These are phyloP conservation scores for Malurus splendens DNA, from an alignment of 2,797 vertebrate species.

Conservation along the genomic window DNA sequence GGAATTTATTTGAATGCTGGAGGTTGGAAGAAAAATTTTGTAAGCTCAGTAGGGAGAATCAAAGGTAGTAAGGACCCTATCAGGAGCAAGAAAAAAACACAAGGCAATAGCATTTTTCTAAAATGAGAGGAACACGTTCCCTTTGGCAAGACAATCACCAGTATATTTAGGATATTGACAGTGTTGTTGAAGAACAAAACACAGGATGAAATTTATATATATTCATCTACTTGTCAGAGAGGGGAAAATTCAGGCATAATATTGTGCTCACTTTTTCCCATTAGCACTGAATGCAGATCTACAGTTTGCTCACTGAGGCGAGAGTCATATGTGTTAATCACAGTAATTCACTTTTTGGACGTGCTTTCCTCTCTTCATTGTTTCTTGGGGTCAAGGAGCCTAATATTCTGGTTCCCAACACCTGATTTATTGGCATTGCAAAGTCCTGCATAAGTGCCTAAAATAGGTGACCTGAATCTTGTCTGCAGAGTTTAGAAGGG, in stretches of 20 bases:
- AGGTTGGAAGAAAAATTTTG: not conserved
- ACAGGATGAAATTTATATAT: not conserved
- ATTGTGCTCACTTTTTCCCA: not conserved
- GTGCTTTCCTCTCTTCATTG: not conserved
- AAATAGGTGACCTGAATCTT: conserved; percentile 45
- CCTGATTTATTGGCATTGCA: not conserved
- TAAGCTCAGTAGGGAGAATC: not conserved
- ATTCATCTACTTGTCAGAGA: not conserved
- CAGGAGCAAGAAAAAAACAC: not conserved
- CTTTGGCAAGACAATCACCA: not conserved
- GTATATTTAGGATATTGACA: not conserved
- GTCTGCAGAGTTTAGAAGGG: conserved; percentile 42
- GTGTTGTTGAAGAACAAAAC: not conserved
- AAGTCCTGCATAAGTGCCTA: not conserved
- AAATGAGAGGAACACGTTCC: not conserved
- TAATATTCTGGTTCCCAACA: not conserved
- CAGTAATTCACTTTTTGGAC: not conserved
- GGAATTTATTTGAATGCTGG: not conserved
- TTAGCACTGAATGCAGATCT: not conserved
- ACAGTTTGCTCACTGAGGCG: not conserved
- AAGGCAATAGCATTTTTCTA: not conserved
- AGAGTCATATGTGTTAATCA: not conserved
- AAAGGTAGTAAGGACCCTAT: not conserved
- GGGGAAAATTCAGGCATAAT: not conserved
- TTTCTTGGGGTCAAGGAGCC: not conserved